These are phyloP conservation scores for Abrostola triplasia DNA, from an alignment of 2,888 invertebrate genomes.

Conservation along the genomic window DNA sequence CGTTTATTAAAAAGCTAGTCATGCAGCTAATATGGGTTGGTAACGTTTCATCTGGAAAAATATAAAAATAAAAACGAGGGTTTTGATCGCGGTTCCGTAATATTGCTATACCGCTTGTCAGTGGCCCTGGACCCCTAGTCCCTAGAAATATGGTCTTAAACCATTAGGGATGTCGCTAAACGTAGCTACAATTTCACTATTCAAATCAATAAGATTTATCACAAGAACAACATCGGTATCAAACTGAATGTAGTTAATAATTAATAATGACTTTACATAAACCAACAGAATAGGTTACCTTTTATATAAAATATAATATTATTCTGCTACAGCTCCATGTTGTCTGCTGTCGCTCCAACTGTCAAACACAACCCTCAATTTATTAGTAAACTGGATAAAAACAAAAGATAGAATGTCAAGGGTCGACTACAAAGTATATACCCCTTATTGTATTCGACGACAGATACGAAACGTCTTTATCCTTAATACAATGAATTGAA, in stretches of 20 bases:
- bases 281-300: no score
- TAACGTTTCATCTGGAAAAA: background rate
- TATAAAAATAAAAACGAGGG: no score
- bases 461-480: constrained; percentile 32
- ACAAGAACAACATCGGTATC: no score
- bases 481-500: constrained; percentile 30
- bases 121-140: no score
- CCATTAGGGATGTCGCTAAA: no score
- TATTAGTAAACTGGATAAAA: constrained; percentile 45
- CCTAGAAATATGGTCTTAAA: background rate
- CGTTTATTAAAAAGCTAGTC: constrained; percentile 3
- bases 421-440: constrained; percentile 32
- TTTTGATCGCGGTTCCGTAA: no score
- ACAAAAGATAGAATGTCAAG: constrained; percentile 51
- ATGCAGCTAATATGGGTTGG: background rate
- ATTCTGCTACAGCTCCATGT: constrained; percentile 5
- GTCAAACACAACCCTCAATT: constrained; percentile 36
- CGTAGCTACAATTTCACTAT: no score
- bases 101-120: no score
- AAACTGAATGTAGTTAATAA: no score
- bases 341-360: constrained; percentile 20
- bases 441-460: constrained; percentile 26
- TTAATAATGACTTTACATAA: no score
- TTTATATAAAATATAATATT: background rate
- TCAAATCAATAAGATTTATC: no score